phyloP scores from a whole-genome alignment of 2,888 invertebrate genomes.

The Kuschelorhynchus macadamiae region DNA sequence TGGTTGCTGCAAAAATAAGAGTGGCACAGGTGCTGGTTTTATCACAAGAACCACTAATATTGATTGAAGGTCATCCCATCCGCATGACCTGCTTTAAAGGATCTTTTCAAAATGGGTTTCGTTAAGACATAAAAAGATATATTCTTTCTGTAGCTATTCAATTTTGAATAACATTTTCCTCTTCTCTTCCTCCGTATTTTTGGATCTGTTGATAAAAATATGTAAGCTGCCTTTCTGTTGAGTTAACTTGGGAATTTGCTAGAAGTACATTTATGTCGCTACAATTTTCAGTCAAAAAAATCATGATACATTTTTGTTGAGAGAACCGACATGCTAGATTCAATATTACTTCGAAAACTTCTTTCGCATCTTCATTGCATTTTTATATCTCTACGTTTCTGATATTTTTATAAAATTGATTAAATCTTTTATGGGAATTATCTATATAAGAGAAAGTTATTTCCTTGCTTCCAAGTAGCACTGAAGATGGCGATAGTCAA shows the following conservation, averaged over 20 bases:
- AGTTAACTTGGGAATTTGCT: constrained; percentile 1
- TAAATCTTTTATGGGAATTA: too few relatives aligned
- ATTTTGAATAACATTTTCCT: constrained; percentile 17
- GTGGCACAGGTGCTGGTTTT: too few relatives aligned
- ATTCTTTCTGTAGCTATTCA: neutral
- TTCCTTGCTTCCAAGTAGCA: too few relatives aligned
- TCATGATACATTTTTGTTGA: constrained; percentile 9
- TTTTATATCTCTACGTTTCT: too few relatives aligned
- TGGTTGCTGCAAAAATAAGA: too few relatives aligned
- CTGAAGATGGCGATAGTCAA: too few relatives aligned
- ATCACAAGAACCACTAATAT: constrained; percentile 4
- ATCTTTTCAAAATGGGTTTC: constrained; percentile 18
- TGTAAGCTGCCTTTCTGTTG: neutral
- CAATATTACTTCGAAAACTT: too few relatives aligned
- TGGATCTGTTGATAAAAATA: neutral
- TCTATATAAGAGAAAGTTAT: too few relatives aligned
- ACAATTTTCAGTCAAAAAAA: neutral
- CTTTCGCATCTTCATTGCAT: too few relatives aligned
- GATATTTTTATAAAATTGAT: too few relatives aligned
- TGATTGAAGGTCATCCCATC: neutral
- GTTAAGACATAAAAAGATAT: constrained; percentile 1
- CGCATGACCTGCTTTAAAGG: constrained; percentile 9
- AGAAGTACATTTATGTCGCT: constrained; percentile 4
- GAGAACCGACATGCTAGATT: too few relatives aligned
- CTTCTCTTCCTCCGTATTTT: constrained; percentile 19